Evolutionary conservation across 1,140 invertebrate species (phyloP), one percentile per base, ranked within the genome.

Genomic region (silkworm (Bombyx mori)): DNA sequence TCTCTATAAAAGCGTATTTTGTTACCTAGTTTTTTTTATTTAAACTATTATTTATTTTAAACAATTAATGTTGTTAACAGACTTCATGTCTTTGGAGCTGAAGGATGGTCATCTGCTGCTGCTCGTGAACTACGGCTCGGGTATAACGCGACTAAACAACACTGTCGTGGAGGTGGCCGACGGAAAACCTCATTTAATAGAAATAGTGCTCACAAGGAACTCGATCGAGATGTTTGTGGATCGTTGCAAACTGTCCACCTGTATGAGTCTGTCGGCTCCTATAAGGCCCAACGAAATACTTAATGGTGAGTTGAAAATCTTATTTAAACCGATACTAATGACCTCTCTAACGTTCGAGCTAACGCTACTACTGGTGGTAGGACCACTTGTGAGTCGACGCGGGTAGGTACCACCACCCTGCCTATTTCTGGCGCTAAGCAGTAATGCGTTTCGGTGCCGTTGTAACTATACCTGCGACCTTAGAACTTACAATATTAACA

Each of bases 61-160:
- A 9, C 35, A 43, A n/a, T 26, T 10, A 48, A n/a, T 18, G 57
- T 75, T 71, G 63, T 72, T 58, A 75, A 80, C 86, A 88, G 98
- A 99, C 89, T 99, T 98, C 76, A 93, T 99, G 83, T 92, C 97
- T 0, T 69, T 99, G 47, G 97, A 99, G 82, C 82, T 99, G 35
- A 85, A 91, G n/a, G 90, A 94, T 57, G 97, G 97, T 9, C 94
- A 91, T 73, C 95, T 96, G 1, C 89, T 94, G 1, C 87, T 99
- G 0, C 91, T 95, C 12, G 91, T 99, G 9, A 94, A 99, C 87
- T 98, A 97, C 86, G 98, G 98, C 4, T 92, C 94, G 0, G 97
- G 96, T 2, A 94, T 93, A 1, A 88, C 91, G 1, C 83, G 89
- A 65, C 79, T 97, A 5, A 91, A 94, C 66, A 91, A 93, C 59